Evolutionary conservation across 2,888 invertebrate species (phyloP), one percentile per base, ranked within the genome.

Genomic region (Ischnura elegans): DNA sequence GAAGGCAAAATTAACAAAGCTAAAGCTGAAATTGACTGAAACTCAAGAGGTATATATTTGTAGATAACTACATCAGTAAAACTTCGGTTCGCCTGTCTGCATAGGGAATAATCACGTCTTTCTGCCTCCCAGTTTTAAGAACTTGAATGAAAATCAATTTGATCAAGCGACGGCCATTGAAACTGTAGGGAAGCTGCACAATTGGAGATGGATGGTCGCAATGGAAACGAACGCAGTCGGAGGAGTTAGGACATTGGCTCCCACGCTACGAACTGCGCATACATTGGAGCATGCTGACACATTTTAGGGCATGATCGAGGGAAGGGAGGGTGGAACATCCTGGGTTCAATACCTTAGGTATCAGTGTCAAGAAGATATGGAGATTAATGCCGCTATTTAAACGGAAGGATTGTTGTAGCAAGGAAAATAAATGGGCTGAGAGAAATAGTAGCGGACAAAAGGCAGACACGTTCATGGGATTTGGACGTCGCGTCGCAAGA

Each of bases 331-430:
- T 16, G 76, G 36, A 8, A 4, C 36, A 29, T 2, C 13, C 76
- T 13, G 10, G 5, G n/a, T 25, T 36, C 76, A 76, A 76, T 36
- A 36, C 29, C 36, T 76, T 76, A 1, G 76, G 76, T 36, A 36
- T 76, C 76, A 76, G 10, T 76, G 76, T 36, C 76, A 2, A 29
- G 76, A 0, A 10, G 36, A 8, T 10, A 76, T 76, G 10, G 36
- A 76, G 76, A 76, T 76, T 76, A 36, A 76, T 76, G 76, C 76
- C 76, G 36, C 76, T 10, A 36, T 76, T 76, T 76, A 36, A 76
- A 76, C 29, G 36, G 76, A 76, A 2, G 36, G 36, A 36, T 76
- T 36, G 76, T 10, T 36, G 10, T 8, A 3, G 76, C 29, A 36
- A 36, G 76, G 76, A 36, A 76, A 36, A 36, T 36, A 29, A n/a